Conservation (phyloP, 2,113 vertebrate species). For the Cygnus buccinator region DNA sequence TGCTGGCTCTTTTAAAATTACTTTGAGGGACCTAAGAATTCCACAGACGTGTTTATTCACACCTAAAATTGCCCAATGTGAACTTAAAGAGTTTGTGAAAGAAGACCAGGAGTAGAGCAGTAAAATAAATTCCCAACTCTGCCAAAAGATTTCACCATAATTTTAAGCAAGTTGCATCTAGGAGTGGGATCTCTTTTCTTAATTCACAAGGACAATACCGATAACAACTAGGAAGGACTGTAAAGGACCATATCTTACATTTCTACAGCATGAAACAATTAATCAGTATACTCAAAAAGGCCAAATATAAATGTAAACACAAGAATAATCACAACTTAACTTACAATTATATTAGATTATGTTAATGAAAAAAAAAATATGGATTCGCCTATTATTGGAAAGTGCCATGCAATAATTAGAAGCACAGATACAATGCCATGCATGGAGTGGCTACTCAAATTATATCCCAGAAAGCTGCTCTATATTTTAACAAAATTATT, state of each 20-base stretch:
- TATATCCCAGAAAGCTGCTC: neutral
- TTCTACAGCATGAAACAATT: neutral
- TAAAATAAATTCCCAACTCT: neutral
- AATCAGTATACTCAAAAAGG: neutral
- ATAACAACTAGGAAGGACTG: neutral
- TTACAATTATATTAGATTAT: neutral
- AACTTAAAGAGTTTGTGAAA: neutral
- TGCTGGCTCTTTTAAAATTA: neutral
- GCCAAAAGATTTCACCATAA: neutral
- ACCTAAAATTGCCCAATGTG: neutral
- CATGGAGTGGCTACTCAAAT: neutral
- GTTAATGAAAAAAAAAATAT: neutral
- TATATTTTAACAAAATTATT: conserved; percentile 1
- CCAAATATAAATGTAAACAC: neutral
- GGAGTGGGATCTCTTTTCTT: neutral
- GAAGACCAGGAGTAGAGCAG: neutral
- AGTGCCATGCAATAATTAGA: neutral
- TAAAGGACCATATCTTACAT: neutral
- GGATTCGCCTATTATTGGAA: neutral
- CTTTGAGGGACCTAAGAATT: neutral
- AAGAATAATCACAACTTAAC: neutral
- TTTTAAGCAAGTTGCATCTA: neutral
- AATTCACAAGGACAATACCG: neutral
- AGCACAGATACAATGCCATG: neutral
- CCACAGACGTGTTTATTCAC: neutral